Base-by-base conservation (phyloP, 2,797 vertebrate species). In the Pangasius krempfi region DNA sequence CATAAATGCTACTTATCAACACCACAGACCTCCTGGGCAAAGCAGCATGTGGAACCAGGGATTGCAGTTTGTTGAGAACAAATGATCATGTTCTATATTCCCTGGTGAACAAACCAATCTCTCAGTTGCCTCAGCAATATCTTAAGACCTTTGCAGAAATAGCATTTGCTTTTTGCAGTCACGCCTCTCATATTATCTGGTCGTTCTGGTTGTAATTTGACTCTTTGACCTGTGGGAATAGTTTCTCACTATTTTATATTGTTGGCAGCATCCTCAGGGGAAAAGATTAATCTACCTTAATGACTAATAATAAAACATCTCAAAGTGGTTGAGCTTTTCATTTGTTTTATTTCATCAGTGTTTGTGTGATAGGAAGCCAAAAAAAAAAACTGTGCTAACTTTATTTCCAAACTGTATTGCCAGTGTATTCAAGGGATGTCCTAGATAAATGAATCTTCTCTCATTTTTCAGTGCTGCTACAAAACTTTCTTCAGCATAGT, bases 1-100 rank as follows among this genome's bases (percentile, higher is more conserved):
- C 84, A 86, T 50, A 66, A 83, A 83, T 10, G 64, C 25, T 78
- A 78, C 87, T 88, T 88, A 84, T 88, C 68, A 86, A 83, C 60
- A 58, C 25, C 50, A 30, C 47, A 44, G 27, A 56, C 30, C 89
- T 27, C 83, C 64, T 52, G 60, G 82, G 73, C 30, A 54, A 27
- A 76, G 60, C 75, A 47, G 22, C 12, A 27, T 33, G 40, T 25
- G 54, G 50, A 52, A 9, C 75, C 54, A 8, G 27, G 12, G 54
- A 66, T 60, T 44, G 60, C 86, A 85, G 62, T 54, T 78, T 78
- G 58, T 70, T 37, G 25, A 79, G 56, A 89, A 83, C n/a, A 60
- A 84, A 89, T 70, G 56, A 66, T 62, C 56, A 60, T 75, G 47
- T 85, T 84, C 62, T 22, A 10, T 50, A 70, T 75, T 60, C 85